Conservation (phyloP, 2,797 vertebrate genomes). For the Tachyglossus aculeatus region DNA sequence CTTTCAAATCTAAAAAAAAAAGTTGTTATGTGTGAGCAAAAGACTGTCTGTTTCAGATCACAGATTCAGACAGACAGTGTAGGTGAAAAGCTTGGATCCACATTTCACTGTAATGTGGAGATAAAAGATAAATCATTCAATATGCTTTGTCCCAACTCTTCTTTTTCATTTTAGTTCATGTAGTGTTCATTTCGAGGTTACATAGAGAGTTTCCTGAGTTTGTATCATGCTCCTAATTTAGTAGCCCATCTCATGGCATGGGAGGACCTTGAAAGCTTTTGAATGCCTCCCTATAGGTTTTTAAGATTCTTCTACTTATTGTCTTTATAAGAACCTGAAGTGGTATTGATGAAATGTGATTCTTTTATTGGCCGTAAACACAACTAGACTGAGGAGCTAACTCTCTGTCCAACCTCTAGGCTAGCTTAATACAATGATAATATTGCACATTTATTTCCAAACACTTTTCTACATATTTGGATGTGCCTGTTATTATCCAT, state of each 20-base stretch:
- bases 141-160: no score
- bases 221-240: not conserved
- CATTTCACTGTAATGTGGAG: no score
- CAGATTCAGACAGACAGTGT: no score
- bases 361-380: not conserved
- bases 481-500: no score
- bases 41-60: no score
- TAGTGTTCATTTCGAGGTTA: not conserved
- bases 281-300: not conserved
- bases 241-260: not conserved
- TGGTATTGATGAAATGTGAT: not conserved
- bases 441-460: constrained; percentile 4
- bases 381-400: not conserved
- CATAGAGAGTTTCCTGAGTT: not conserved
- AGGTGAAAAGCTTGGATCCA: no score
- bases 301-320: not conserved
- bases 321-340: constrained; percentile 12
- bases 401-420: not conserved
- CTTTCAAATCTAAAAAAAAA: no score
- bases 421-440: not conserved
- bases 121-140: no score
- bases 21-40: no score
- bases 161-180: not conserved
- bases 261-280: not conserved
- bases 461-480: no score